These are phyloP conservation scores for Anabacerthia variegaticeps DNA, from an alignment of 2,797 vertebrate species.

Conservation along the genomic window DNA sequence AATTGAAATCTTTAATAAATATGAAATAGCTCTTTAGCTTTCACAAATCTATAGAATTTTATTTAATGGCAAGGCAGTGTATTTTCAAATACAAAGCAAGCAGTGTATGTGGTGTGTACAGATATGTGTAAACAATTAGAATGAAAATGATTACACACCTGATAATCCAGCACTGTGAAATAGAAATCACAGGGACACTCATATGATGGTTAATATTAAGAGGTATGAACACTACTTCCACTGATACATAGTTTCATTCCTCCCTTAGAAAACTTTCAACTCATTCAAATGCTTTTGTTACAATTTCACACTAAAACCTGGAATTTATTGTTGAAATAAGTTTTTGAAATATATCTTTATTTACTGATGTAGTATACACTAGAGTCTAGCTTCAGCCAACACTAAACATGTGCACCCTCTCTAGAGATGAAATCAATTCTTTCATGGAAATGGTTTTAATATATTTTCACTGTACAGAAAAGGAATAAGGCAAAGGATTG, in stretches of 20 bases:
- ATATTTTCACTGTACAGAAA: constrained; percentile 26
- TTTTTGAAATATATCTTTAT: neutral
- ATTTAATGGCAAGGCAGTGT: neutral
- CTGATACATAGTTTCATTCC: neutral
- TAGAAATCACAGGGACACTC: neutral
- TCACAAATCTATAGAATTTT: neutral
- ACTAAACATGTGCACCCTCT: neutral
- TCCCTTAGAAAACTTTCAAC: neutral
- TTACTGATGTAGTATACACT: neutral
- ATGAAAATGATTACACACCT: neutral
- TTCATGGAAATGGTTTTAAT: constrained; percentile 45
- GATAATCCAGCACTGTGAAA: neutral
- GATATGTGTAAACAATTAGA: neutral
- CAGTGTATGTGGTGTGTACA: neutral
- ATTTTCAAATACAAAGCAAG: neutral
- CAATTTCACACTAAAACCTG: neutral
- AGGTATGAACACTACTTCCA: neutral
- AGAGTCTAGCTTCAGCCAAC: neutral
- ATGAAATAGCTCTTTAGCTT: neutral
- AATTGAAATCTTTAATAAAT: neutral
- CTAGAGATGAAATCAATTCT: constrained; percentile 30
- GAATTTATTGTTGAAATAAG: neutral
- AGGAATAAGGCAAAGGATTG: neutral
- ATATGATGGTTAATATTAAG: neutral
- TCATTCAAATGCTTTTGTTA: neutral